These are phyloP conservation scores for Spisula subtruncata DNA, from an alignment of 2,888 invertebrate genomes.

Conservation along the genomic window DNA sequence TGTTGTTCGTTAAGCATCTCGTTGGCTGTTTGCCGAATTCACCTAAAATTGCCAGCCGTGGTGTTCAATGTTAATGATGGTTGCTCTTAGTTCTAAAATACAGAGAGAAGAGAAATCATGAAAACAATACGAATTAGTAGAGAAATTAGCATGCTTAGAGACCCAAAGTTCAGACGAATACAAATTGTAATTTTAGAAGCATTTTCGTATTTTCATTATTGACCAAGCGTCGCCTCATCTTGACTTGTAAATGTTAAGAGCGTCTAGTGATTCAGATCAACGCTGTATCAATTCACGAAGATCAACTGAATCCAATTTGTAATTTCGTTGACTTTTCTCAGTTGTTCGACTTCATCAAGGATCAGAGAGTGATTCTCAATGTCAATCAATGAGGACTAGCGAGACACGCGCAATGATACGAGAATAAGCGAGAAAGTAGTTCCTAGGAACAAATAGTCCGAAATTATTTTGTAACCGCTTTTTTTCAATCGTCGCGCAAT, in stretches of 20 bases:
- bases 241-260: constrained; percentile 35
- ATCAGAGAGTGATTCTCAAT: constrained; percentile 58
- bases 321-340: constrained; percentile 75
- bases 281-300: constrained; percentile 37
- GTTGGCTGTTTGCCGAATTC: not conserved
- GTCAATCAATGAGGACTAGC: constrained; percentile 57
- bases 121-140: constrained; percentile 7
- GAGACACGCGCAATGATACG: not conserved
- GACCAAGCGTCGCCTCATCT: constrained; percentile 32
- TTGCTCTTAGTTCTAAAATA: not conserved
- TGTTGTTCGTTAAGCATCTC: too few relatives aligned
- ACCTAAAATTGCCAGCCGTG: not conserved
- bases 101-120: not conserved
- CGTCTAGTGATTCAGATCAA: constrained; percentile 37
- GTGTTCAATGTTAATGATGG: not conserved
- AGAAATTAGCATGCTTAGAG: constrained; percentile 17
- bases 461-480: not conserved
- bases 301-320: constrained; percentile 75
- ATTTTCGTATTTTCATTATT: constrained; percentile 48
- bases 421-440: constrained; percentile 9
- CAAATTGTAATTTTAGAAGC: constrained; percentile 39
- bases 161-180: constrained; percentile 16
- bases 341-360: constrained; percentile 69
- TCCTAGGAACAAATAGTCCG: not conserved
- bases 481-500: not conserved